Evolutionary conservation across 2,797 vertebrate genomes (phyloP).

Genomic region (Sciurus carolinensis): DNA sequence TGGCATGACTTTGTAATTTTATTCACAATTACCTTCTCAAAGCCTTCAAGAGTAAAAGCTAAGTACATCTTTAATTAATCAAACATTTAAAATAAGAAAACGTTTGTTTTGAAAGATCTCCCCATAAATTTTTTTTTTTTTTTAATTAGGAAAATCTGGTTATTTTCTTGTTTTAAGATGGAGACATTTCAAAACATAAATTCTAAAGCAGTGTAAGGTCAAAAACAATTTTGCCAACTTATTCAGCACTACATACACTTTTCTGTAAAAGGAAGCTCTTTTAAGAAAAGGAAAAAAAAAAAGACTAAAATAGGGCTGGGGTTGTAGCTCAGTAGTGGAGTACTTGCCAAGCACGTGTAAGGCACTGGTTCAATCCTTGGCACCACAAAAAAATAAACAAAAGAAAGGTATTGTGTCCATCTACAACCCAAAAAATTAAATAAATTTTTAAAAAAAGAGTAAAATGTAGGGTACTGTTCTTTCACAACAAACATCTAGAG

Average conservation of each 20-base stretch:
- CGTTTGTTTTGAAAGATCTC: constrained; percentile 52
- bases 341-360: no score
- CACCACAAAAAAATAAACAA: no score
- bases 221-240: constrained; percentile 45
- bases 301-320: neutral
- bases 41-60: constrained; percentile 34
- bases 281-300: neutral
- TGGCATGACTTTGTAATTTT: constrained; percentile 11
- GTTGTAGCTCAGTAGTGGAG: no score
- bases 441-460: neutral
- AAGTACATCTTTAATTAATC: constrained; percentile 46
- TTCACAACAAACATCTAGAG: constrained; percentile 18
- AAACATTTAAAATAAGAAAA: constrained; percentile 30
- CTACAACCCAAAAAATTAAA: no score
- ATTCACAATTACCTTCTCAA: constrained; percentile 17
- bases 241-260: neutral
- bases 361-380: no score
- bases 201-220: neutral
- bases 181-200: neutral
- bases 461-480: neutral
- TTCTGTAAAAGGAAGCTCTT: neutral
- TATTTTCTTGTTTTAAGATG: neutral
- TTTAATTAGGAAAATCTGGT: constrained; percentile 51
- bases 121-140: neutral
- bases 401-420: no score